Evolutionary conservation across 2,888 invertebrate genomes (phyloP).

Genomic region (Eilema sororculum): DNA sequence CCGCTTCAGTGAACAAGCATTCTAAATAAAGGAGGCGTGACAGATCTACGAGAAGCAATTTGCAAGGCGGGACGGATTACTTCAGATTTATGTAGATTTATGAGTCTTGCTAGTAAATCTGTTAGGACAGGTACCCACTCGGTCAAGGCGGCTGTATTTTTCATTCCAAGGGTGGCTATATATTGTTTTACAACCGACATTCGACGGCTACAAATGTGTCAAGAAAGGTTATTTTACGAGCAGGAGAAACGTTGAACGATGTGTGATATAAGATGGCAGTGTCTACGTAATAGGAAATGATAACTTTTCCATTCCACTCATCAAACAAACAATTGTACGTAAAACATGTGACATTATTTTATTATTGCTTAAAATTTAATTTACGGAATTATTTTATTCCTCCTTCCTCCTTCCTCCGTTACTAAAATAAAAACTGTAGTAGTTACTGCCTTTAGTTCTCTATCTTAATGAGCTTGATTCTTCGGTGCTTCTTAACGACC

Average conservation of each 20-base stretch:
- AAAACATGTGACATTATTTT: no score
- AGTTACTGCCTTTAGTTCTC: no score
- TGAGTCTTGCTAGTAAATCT: constrained; percentile 24
- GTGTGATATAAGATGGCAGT: background rate
- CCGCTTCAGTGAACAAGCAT: background rate
- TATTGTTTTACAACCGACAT: constrained; percentile 1
- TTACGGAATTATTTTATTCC: no score
- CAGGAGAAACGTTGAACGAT: background rate
- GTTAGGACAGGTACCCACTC: constrained; percentile 1
- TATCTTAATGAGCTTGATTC: no score
- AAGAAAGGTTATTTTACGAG: background rate
- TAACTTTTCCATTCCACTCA: background rate
- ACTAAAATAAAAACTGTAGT: no score
- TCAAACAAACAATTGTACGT: background rate
- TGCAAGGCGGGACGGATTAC: constrained; percentile 28
- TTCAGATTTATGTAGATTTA: constrained; percentile 39
- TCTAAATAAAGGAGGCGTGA: constrained; percentile 16
- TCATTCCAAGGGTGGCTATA: background rate
- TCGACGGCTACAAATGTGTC: background rate
- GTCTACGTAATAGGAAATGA: background rate
- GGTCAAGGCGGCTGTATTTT: constrained; percentile 19
- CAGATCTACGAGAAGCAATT: constrained; percentile 34
- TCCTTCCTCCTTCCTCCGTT: no score
- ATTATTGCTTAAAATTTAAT: no score
- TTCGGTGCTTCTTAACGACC: no score